These are phyloP conservation scores for Myrmophylax atrothorax DNA, from an alignment of 2,113 vertebrate genomes.

Conservation along the genomic window DNA sequence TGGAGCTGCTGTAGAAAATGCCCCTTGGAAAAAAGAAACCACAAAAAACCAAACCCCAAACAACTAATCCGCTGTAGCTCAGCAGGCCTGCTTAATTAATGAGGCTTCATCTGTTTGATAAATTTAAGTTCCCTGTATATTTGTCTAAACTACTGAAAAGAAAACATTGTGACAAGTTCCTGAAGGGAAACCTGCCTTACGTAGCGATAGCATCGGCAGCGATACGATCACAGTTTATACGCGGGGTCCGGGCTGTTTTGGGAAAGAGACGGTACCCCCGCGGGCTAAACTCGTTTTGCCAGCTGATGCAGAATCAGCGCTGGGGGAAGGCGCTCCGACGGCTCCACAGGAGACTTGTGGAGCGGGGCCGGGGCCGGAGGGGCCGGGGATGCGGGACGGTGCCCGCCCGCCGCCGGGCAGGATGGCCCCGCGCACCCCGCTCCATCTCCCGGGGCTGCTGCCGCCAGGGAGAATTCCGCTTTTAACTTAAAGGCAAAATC, in stretches of 20 bases:
- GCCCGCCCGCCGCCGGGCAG: not conserved
- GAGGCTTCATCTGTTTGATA: conserved; percentile 49
- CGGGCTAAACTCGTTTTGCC: not conserved
- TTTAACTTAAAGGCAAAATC: not conserved
- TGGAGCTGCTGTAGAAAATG: not conserved
- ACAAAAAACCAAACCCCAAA: not conserved
- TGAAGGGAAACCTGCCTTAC: conserved; percentile 6
- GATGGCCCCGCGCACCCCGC: not conserved
- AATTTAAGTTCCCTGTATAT: conserved; percentile 46
- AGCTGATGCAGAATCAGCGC: not conserved
- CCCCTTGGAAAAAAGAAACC: not conserved
- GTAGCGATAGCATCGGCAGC: conserved; percentile 35
- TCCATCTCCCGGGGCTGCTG: not conserved
- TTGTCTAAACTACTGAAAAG: conserved; percentile 59
- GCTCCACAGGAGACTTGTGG: accelerated
- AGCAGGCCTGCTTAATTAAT: conserved; percentile 25
- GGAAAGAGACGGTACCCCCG: not conserved
- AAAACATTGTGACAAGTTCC: conserved; percentile 53
- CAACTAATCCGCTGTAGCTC: not conserved
- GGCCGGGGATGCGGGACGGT: not conserved
- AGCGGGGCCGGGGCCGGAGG: not conserved
- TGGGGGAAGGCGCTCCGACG: not conserved
- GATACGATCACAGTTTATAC: conserved; percentile 55
- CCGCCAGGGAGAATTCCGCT: not conserved
- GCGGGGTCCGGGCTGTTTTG: not conserved